Percentiles rank a stretch among this genome's conserved stretches.
phyloP scores from a whole-genome alignment of 2,113 vertebrate genomes.

The Morphnarchus princeps region DNA sequence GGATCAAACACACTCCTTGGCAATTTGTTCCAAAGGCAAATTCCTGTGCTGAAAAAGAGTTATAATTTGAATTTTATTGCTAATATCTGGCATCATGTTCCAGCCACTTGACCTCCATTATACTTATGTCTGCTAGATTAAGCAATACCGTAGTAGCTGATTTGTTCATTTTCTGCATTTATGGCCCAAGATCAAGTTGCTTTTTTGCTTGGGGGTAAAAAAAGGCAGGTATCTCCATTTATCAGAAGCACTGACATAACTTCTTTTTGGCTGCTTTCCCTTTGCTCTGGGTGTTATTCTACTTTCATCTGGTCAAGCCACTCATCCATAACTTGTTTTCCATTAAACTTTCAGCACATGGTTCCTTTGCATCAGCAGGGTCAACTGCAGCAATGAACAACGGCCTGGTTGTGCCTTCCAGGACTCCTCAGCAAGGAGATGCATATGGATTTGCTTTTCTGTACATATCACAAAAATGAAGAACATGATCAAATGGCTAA shows the following conservation, averaged over 20 bases:
- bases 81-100: neutral
- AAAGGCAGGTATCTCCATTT: neutral
- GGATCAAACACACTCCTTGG: neutral
- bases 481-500: neutral
- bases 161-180: neutral
- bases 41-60: neutral
- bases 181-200: neutral
- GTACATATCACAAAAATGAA: neutral
- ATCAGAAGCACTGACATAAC: neutral
- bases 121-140: neutral
- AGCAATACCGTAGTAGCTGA: neutral
- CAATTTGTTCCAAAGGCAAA: neutral
- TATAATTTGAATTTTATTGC: neutral
- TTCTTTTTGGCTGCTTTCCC: slow-evolving; percentile 1
- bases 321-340: neutral
- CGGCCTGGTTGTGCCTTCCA: neutral
- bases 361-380: neutral
- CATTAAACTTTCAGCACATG: neutral
- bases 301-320: neutral
- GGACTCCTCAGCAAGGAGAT: neutral
- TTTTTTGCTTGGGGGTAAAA: neutral
- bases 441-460: neutral
- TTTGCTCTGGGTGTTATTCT: neutral
- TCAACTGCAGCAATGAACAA: neutral
- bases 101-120: neutral